phyloP scores from a whole-genome alignment of 1,140 invertebrate genomes.

The Ceratoteleas bidentatus region DNA sequence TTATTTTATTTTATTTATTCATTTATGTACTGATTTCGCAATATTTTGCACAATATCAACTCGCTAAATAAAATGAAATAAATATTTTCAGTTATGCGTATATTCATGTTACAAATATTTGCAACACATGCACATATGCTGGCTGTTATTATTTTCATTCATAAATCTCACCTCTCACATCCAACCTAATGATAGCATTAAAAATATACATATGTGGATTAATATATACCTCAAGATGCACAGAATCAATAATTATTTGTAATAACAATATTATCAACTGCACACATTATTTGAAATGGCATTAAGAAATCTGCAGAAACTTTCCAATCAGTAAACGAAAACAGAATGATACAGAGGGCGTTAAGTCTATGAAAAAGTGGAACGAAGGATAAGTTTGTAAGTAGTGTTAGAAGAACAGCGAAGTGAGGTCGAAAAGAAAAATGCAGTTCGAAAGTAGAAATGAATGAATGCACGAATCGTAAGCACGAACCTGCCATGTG shows the following conservation, averaged over 20 bases:
- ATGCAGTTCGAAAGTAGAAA: conserved; percentile 15
- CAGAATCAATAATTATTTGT: neutral
- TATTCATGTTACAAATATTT: neutral
- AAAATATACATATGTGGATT: conserved; percentile 34
- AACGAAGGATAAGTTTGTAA: conserved; percentile 13
- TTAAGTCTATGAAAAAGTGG: conserved; percentile 18
- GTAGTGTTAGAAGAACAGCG: conserved; percentile 22
- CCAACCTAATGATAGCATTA: conserved; percentile 72
- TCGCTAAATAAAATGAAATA: neutral
- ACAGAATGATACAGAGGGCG: neutral
- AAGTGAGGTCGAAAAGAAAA: conserved; percentile 5
- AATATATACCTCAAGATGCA: conserved; percentile 40
- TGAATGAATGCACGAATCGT: conserved; percentile 46
- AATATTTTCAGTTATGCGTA: neutral
- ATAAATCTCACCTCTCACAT: conserved; percentile 76
- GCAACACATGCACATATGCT: neutral
- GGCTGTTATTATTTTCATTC: conserved; percentile 5
- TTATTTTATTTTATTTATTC: neutral
- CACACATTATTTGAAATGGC: too few relatives aligned
- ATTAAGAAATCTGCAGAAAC: neutral
- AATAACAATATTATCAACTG: too few relatives aligned
- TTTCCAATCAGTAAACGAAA: neutral
- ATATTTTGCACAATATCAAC: too few relatives aligned
- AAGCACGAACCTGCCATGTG: conserved; percentile 88
- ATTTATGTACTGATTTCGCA: neutral